Conservation (phyloP, 2,113 vertebrate genomes). For the Erythrolamprus reginae region DNA sequence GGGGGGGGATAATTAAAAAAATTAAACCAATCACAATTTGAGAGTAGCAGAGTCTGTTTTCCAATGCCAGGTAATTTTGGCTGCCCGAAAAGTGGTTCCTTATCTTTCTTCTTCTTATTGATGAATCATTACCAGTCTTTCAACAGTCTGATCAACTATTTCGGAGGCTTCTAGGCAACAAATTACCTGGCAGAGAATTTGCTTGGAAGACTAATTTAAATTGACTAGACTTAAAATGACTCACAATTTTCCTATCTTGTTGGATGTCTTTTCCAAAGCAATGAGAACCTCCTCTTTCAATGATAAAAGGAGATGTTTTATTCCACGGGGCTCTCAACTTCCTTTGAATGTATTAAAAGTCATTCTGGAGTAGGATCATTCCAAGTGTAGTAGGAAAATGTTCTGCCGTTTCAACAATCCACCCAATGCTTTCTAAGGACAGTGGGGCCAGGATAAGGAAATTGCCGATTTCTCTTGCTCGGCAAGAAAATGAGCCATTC, state of each 20-base stretch:
- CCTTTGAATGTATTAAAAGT: not conserved
- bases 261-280: not conserved
- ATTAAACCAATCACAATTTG: not conserved
- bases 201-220: not conserved
- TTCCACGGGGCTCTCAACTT: not conserved
- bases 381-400: not conserved
- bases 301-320: not conserved
- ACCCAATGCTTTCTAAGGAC: not conserved
- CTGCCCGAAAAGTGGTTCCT: not conserved
- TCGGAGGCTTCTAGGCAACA: not conserved
- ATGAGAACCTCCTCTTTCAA: not conserved
- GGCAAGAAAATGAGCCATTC: not conserved
- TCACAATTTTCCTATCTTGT: not conserved
- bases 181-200: not conserved
- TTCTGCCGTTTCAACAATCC: not conserved
- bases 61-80: not conserved
- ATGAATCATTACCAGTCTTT: not conserved
- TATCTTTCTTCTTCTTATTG: not conserved
- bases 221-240: not conserved
- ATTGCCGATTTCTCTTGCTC: not conserved
- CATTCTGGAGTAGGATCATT: not conserved
- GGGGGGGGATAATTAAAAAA: not conserved
- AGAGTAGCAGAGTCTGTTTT: conserved; percentile 1
- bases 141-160: not conserved
- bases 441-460: not conserved